Evolutionary conservation across 92 coral and sea anemone species (phyloP).

Genomic region (Zoanthus sociatus): DNA sequence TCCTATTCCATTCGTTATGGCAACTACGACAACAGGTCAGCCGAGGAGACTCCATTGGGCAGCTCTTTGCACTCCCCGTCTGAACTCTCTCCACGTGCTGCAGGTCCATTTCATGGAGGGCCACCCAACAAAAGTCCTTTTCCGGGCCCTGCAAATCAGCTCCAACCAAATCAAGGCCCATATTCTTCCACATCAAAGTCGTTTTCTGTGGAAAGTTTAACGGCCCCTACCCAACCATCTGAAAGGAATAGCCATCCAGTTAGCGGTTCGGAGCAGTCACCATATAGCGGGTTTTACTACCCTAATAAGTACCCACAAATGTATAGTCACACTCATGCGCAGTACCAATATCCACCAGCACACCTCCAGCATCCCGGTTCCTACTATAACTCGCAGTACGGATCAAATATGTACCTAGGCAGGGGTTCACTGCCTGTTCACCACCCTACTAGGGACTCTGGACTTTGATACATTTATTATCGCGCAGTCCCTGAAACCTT

Average conservation of each 20-base stretch:
- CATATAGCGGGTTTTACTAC: constrained; percentile 93
- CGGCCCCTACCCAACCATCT: constrained; percentile 91
- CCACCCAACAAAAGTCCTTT: constrained; percentile 95
- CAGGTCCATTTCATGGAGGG: constrained; percentile 59
- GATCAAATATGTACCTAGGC: constrained; percentile 90
- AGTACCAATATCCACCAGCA: constrained; percentile 83
- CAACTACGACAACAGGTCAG: constrained; percentile 35
- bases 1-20: constrained; percentile 67
- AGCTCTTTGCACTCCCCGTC: constrained; percentile 83
- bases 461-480: constrained; percentile 46
- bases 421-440: constrained; percentile 92
- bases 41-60: constrained; percentile 44
- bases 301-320: constrained; percentile 91
- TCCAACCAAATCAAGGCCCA: constrained; percentile 59
- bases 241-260: constrained; percentile 73
- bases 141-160: constrained; percentile 70
- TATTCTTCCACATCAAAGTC: constrained; percentile 68
- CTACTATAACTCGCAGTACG: constrained; percentile 89
- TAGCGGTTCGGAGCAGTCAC: constrained; percentile 79
- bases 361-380: constrained; percentile 90
- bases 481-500: background rate
- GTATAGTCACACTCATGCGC: constrained; percentile 86
- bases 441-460: constrained; percentile 94
- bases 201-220: constrained; percentile 96
- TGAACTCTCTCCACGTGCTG: constrained; percentile 64